Evolutionary conservation across 37 sponge, comb jelly and placozoan genomes (phyloP).

Genomic region (Theonella swinhoei): DNA sequence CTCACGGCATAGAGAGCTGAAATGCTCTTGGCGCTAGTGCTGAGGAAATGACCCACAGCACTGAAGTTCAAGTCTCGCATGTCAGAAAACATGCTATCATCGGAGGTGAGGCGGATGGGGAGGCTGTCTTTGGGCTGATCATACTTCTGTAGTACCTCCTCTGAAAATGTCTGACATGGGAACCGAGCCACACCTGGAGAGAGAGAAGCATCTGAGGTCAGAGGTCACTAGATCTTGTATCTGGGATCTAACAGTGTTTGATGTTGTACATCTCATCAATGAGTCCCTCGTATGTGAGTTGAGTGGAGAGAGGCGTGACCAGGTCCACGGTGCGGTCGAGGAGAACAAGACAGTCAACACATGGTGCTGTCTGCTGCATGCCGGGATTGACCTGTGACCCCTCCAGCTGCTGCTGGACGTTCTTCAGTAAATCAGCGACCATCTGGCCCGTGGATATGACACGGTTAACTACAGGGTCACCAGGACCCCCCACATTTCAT

Average conservation of each 20-base stretch:
- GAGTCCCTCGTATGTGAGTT: constrained; percentile 96
- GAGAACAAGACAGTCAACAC: constrained; percentile 84
- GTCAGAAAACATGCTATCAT: constrained; percentile 78
- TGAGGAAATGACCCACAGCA: constrained; percentile 81
- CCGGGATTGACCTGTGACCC: constrained; percentile 1
- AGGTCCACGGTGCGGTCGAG: constrained; percentile 94
- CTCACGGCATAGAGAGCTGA: constrained; percentile 75
- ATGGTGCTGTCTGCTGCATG: constrained; percentile 64
- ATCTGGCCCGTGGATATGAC: constrained; percentile 19
- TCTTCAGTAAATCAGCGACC: constrained; percentile 79
- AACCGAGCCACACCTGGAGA: constrained; percentile 57
- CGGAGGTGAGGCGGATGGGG: constrained; percentile 59
- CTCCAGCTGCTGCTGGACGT: constrained; percentile 61
- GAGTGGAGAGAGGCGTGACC: constrained; percentile 92
- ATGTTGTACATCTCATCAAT: constrained; percentile 94
- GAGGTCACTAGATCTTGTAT: no score
- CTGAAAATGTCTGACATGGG: constrained; percentile 77
- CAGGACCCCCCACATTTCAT: not conserved
- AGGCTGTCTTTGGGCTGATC: constrained; percentile 40
- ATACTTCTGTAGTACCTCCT: constrained; percentile 65
- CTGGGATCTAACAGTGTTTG: constrained; percentile 64
- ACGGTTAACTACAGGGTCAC: not conserved
- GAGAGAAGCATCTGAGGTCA: constrained; percentile 4
- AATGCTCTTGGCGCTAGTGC: constrained; percentile 81
- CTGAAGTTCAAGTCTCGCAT: constrained; percentile 92